Percentiles rank a stretch among this genome's conserved stretches.
phyloP scores from a whole-genome alignment of 1,140 invertebrate genomes.

The Tetranychus cinnabarinus region DNA sequence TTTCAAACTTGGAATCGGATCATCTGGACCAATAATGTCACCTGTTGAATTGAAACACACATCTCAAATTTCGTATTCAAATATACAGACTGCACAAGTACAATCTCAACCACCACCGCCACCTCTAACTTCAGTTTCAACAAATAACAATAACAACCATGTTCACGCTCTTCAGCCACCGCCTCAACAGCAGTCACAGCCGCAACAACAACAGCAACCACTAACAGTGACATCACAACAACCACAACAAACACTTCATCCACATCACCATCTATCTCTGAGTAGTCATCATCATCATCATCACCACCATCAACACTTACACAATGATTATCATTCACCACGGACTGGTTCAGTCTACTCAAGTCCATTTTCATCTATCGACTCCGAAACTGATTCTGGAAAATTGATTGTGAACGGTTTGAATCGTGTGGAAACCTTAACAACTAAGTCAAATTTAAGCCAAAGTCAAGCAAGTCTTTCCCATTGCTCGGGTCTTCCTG shows the following conservation, averaged over 20 bases:
- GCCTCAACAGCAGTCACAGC: not conserved
- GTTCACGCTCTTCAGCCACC: not conserved
- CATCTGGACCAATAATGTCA: too few relatives aligned
- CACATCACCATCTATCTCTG: not conserved
- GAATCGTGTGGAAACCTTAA: not conserved
- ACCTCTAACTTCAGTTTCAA: not conserved
- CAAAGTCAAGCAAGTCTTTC: slow-evolving; percentile 2
- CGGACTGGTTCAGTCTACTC: not conserved
- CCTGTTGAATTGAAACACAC: too few relatives aligned
- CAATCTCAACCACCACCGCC: not conserved
- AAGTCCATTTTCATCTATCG: not conserved
- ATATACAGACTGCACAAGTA: not conserved
- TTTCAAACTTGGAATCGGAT: not conserved
- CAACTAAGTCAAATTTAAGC: slow-evolving; percentile 1
- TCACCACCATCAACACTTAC: too few relatives aligned
- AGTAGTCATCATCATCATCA: too few relatives aligned
- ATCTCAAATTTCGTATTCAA: too few relatives aligned
- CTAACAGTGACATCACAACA: not conserved
- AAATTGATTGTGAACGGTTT: not conserved
- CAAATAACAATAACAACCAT: not conserved
- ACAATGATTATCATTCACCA: not conserved
- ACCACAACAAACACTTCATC: not conserved
- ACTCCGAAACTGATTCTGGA: not conserved
- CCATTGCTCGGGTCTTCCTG: not conserved
- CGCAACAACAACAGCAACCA: not conserved